Evolutionary conservation across 1,140 invertebrate species (phyloP).

Genomic region (Neelides sp.): DNA sequence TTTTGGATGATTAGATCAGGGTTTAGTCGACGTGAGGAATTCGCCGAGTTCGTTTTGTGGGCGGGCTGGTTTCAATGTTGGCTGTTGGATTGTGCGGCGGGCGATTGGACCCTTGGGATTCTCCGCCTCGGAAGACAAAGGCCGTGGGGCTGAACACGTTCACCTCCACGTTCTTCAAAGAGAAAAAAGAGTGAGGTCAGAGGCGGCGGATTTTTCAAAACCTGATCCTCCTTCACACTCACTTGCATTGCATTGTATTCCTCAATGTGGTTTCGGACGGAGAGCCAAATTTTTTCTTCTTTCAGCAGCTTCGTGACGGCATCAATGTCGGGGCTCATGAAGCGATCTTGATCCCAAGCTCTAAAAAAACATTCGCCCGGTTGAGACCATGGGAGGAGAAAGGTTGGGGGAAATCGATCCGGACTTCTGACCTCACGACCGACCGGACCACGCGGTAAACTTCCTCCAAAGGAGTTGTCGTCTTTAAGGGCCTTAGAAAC

Average conservation of each 20-base stretch:
- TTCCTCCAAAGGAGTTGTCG: slow-evolving; percentile 54
- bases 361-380: slow-evolving; percentile 33
- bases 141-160: slow-evolving; percentile 41
- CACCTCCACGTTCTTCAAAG: slow-evolving; percentile 36
- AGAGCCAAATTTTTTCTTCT: slow-evolving; percentile 46
- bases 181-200: not conserved
- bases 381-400: not conserved
- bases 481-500: slow-evolving; percentile 55
- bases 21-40: too few relatives aligned
- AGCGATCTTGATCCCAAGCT: slow-evolving; percentile 52
- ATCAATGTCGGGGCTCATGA: slow-evolving; percentile 54
- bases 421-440: slow-evolving; percentile 36
- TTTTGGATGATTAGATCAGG: too few relatives aligned
- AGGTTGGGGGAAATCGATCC: not conserved
- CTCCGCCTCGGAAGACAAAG: slow-evolving; percentile 26
- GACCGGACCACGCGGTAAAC: slow-evolving; percentile 52
- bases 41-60: too few relatives aligned
- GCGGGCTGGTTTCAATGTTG: not conserved
- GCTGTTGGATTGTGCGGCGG: not conserved
- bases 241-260: slow-evolving; percentile 39
- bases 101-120: not conserved
- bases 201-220: too few relatives aligned
- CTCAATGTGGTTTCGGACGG: slow-evolving; percentile 39
- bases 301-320: slow-evolving; percentile 44
- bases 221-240: slow-evolving; percentile 8